Evolutionary conservation across 1,140 invertebrate genomes (phyloP), one percentile per base, ranked within the genome.

Genomic region (Bombus huntii): DNA sequence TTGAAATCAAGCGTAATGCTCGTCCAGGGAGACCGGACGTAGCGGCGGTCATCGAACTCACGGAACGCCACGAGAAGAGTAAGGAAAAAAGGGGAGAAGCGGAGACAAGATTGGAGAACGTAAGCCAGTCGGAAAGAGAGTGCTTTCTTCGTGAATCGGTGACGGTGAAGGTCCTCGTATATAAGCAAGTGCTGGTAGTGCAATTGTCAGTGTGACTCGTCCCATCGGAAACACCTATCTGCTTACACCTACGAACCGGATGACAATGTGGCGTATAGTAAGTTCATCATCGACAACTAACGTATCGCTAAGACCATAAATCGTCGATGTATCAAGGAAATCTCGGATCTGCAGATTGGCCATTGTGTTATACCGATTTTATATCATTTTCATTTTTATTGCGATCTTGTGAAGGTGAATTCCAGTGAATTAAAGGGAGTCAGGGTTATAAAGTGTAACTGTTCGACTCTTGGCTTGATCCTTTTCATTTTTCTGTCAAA

Each of bases 101-200:
- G 79, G 79, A 81, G 83, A 92, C 88, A 85, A 88, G 91, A 92
- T 93, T 82, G 90, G 88, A 83, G 91, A 91, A 92, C 90, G 93
- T 85, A 91, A 83, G 82, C 86, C 81, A 89, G 89, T 91, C 83
- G 91, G 91, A 89, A 93, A 92, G 92, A 93, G 92, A 94, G 92
- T 94, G 93, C 91, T 95, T 95, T 94, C 93, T 91, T 94, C 89
- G 88, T 91, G 85, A 90, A 92, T 72, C 76, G 66, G 86, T 76
- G 88, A 92, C 79, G 91, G 94, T 94, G 93, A 94, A 94, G 94
- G 94, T 94, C 93, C 44, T 92, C 87, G 91, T 95, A 95, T 95
- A 95, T 95, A 95, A 95, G 94, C 90, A 81, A 87, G 87, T 71
- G 80, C 76, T 87, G 87, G 90, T 90, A 88, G 87, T 90, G 88